These are phyloP conservation scores for Herpailurus yagouaroundi DNA, from an alignment of 2,113 vertebrate genomes.

Conservation along the genomic window DNA sequence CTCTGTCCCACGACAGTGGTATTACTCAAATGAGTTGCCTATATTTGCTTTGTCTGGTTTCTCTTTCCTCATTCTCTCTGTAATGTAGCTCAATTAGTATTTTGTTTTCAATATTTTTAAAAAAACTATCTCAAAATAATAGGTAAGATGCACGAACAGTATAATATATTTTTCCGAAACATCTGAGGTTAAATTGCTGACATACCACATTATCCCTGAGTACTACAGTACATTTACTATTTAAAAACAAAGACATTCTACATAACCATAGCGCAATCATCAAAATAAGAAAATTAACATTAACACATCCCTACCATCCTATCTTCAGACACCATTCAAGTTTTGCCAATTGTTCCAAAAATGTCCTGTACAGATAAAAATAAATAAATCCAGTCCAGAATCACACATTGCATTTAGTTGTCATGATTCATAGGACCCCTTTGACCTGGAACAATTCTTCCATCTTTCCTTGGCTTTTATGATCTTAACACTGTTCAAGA, in stretches of 20 bases:
- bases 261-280: not conserved
- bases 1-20: rapidly evolving
- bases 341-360: not conserved
- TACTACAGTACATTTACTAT: not conserved
- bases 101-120: not conserved
- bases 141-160: not conserved
- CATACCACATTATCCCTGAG: not conserved
- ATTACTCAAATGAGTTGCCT: not conserved
- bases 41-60: not conserved
- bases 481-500: not conserved
- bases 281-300: not conserved
- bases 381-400: not conserved
- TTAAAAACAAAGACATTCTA: not conserved
- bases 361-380: not conserved
- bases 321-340: not conserved
- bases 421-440: not conserved
- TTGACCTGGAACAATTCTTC: not conserved
- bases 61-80: not conserved
- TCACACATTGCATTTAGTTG: not conserved
- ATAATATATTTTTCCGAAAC: not conserved
- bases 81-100: not conserved
- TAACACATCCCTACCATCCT: not conserved
- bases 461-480: not conserved
- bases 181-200: not conserved
- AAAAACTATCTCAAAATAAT: not conserved